These are phyloP conservation scores for Peromyscus attwateri DNA, from an alignment of 2,797 vertebrate genomes.

Conservation along the genomic window DNA sequence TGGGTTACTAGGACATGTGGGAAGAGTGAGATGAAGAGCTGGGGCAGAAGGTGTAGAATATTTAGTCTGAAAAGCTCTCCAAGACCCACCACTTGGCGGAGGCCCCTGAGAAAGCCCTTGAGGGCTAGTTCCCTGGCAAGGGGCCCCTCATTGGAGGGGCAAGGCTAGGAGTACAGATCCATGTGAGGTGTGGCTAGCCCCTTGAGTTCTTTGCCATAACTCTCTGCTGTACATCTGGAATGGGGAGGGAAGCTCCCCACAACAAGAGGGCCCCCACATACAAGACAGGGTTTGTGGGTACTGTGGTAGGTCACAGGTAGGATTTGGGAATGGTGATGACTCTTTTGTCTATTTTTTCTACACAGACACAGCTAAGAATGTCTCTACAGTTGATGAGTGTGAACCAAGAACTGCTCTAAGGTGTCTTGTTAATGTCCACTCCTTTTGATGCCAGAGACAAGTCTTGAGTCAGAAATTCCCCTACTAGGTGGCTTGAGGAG, in stretches of 20 bases:
- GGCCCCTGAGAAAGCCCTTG: background rate
- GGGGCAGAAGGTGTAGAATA: background rate
- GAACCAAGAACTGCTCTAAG: background rate
- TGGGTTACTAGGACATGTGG: background rate
- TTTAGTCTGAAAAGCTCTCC: background rate
- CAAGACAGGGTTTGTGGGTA: background rate
- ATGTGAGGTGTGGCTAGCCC: rapidly evolving
- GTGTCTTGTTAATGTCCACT: background rate
- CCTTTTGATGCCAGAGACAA: background rate
- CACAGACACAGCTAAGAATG: background rate
- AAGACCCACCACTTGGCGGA: background rate
- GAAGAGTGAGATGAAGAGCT: background rate
- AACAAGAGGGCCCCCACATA: background rate
- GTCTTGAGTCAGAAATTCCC: background rate
- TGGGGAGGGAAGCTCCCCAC: background rate
- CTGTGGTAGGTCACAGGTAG: background rate
- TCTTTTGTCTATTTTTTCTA: background rate
- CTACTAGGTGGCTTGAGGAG: background rate
- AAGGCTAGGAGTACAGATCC: background rate
- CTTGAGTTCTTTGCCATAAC: background rate
- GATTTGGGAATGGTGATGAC: background rate
- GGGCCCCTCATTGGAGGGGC: background rate
- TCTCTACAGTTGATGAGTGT: background rate
- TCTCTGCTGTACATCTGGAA: background rate
- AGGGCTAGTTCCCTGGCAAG: background rate